A percentile compares a stretch with the other conserved stretches of the same genome.
Evolutionary conservation across 2,797 vertebrate species (phyloP).

Genomic region (Otolemur crassicaudatus): DNA sequence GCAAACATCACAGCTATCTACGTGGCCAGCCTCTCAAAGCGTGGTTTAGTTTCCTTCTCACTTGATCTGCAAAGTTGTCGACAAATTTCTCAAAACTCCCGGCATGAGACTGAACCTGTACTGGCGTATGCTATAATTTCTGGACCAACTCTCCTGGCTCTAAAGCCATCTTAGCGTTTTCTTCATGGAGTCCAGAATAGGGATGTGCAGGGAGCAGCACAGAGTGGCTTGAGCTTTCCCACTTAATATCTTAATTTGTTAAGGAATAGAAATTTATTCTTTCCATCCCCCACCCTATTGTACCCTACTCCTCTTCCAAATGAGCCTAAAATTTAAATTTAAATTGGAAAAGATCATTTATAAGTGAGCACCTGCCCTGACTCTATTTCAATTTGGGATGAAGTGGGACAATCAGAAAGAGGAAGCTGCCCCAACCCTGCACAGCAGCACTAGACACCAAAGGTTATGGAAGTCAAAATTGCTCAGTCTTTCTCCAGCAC

Average conservation of each 20-base stretch:
- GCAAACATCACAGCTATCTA: neutral
- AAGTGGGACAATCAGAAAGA: neutral
- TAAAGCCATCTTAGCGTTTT: neutral
- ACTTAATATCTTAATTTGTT: neutral
- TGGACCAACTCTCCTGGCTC: neutral
- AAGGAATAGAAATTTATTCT: constrained; percentile 3
- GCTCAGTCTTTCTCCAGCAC: neutral
- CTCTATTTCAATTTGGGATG: neutral
- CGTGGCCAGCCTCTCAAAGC: neutral
- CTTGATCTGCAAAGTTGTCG: neutral
- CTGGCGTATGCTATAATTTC: neutral
- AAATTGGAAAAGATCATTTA: neutral
- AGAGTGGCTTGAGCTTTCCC: neutral
- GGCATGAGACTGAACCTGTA: neutral
- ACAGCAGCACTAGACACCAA: neutral
- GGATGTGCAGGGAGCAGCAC: neutral
- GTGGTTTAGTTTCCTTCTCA: constrained; percentile 1
- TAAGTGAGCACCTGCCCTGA: neutral
- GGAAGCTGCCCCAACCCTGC: neutral
- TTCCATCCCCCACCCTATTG: neutral
- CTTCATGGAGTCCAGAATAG: neutral
- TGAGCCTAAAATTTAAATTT: neutral
- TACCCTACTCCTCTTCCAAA: neutral
- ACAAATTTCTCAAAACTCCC: neutral
- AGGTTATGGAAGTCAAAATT: neutral